These are phyloP conservation scores for Euplagia quadripunctaria DNA, from an alignment of 2,888 invertebrate species.

Conservation along the genomic window DNA sequence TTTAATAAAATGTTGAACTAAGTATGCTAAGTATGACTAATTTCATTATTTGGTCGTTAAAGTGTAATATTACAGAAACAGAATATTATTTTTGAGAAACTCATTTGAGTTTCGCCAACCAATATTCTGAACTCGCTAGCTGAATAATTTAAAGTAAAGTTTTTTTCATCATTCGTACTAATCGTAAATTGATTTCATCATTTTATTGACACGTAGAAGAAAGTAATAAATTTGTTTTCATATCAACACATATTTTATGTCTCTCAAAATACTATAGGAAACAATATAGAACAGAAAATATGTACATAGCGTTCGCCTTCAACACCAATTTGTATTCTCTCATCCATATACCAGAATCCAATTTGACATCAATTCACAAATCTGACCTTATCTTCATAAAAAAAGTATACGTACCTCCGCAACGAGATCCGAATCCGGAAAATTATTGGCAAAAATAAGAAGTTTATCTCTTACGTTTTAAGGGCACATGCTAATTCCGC, in stretches of 20 bases:
- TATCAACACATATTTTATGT: background rate
- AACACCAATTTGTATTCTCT: conserved; percentile 15
- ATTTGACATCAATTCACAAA: conserved; percentile 34
- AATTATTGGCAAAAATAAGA: conserved; percentile 56
- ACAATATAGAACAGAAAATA: background rate
- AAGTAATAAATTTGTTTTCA: too few relatives aligned
- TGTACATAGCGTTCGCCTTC: background rate
- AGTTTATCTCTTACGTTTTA: conserved; percentile 43
- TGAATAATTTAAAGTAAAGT: too few relatives aligned
- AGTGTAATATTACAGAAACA: too few relatives aligned
- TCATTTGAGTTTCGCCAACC: too few relatives aligned
- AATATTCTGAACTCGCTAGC: too few relatives aligned
- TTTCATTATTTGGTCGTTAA: too few relatives aligned
- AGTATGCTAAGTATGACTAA: too few relatives aligned
- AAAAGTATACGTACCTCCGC: conserved; percentile 21
- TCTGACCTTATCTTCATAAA: conserved; percentile 30
- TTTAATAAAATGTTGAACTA: too few relatives aligned
- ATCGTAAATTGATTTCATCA: too few relatives aligned
- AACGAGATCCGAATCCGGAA: conserved; percentile 30
- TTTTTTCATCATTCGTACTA: too few relatives aligned
- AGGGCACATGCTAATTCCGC: conserved; percentile 55
- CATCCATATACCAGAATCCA: conserved; percentile 18
- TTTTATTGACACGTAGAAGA: too few relatives aligned
- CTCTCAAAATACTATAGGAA: background rate
- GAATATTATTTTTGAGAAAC: too few relatives aligned